Conservation (phyloP, 2,888 invertebrate genomes). For the Choristoneura rosaceana region DNA sequence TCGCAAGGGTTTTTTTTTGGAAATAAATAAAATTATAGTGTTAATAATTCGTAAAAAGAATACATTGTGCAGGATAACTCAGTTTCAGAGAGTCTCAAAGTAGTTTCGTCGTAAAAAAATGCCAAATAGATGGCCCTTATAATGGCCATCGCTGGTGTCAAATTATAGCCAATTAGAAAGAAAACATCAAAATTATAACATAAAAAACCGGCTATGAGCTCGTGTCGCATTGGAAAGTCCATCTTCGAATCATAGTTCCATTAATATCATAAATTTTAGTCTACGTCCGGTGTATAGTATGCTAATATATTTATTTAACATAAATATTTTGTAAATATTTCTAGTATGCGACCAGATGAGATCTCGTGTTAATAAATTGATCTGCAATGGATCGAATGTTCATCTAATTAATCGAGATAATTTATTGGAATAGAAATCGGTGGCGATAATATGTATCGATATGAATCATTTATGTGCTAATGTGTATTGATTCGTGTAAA, state of each 20-base stretch:
- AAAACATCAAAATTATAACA: constrained; percentile 36
- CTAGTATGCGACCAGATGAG: constrained; percentile 12
- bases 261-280: constrained; percentile 24
- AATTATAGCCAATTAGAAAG: background rate
- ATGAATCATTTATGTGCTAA: constrained; percentile 34
- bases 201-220: constrained; percentile 26
- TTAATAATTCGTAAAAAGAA: no score
- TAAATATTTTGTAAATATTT: constrained; percentile 41
- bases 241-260: constrained; percentile 5
- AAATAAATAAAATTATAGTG: no score
- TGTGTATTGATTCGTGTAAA: constrained; percentile 18
- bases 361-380: constrained; percentile 16
- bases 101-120: background rate
- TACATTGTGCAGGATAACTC: no score
- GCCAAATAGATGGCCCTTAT: background rate
- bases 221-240: constrained; percentile 30
- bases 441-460: constrained; percentile 20
- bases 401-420: constrained; percentile 29
- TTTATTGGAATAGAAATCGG: constrained; percentile 26
- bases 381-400: constrained; percentile 9
- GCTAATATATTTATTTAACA: constrained; percentile 35
- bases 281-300: constrained; percentile 20
- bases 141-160: background rate
- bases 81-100: no score
- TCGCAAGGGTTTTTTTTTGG: no score